Conservation (phyloP, 2,888 invertebrate species). For the Diaphora mendica region DNA sequence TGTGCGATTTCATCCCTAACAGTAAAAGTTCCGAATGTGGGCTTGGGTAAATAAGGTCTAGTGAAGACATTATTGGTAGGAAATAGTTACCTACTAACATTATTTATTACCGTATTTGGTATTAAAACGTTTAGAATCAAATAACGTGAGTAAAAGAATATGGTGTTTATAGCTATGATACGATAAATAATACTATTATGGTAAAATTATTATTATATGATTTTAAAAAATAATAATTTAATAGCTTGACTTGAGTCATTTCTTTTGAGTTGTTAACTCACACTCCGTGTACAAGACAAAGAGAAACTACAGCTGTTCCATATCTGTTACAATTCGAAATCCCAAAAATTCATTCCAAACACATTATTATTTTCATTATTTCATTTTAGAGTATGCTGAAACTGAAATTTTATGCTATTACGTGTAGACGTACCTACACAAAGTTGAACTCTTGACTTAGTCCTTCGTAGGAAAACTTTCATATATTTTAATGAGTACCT, state of each 20-base stretch:
- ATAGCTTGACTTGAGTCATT: background rate
- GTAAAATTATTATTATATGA: background rate
- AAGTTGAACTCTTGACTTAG: background rate
- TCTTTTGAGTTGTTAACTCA: background rate
- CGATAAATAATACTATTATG: background rate
- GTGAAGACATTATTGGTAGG: constrained; percentile 13
- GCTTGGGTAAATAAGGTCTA: constrained; percentile 17
- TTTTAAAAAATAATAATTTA: background rate
- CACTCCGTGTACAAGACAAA: background rate
- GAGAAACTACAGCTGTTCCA: background rate
- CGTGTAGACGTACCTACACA: background rate
- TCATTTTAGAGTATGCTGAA: background rate
- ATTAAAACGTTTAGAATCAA: background rate
- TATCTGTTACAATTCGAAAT: background rate
- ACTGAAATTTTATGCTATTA: background rate
- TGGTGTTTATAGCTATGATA: background rate
- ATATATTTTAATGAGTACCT: constrained; percentile 12
- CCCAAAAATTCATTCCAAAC: no score
- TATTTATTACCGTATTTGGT: background rate
- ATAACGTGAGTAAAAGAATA: background rate
- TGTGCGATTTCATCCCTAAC: constrained; percentile 13
- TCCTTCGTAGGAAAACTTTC: constrained; percentile 1
- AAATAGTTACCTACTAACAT: background rate
- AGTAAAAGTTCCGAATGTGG: constrained; percentile 18
- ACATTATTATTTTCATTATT: no score